Evolutionary conservation across 2,888 invertebrate species (phyloP).

Genomic region (Meganola albula): DNA sequence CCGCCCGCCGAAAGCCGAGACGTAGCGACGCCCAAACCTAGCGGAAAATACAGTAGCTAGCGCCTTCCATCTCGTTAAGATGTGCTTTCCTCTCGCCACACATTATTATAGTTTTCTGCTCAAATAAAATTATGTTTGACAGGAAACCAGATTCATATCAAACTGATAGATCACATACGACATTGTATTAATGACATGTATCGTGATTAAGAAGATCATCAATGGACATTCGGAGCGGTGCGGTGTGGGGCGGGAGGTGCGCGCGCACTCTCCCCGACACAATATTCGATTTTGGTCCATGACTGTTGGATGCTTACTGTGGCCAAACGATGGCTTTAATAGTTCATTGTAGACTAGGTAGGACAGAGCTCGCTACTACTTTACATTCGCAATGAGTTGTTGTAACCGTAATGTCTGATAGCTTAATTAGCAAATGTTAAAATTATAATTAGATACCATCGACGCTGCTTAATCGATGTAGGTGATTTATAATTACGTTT

Average conservation of each 20-base stretch:
- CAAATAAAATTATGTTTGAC: conserved; percentile 17
- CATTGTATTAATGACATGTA: conserved; percentile 55
- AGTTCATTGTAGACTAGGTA: conserved; percentile 68
- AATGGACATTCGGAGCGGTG: conserved; percentile 69
- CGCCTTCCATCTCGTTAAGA: conserved; percentile 47
- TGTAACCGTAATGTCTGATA: too few species aligned
- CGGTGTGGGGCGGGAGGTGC: conserved; percentile 57
- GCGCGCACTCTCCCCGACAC: conserved; percentile 70
- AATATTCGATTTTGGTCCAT: conserved; percentile 79
- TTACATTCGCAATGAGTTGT: too few species aligned
- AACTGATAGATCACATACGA: conserved; percentile 39
- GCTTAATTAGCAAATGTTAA: too few species aligned
- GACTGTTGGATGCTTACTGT: conserved; percentile 74
- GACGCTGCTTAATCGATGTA: too few species aligned
- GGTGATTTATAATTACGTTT: conserved; percentile 8
- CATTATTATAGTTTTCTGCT: conserved; percentile 16
- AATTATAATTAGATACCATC: too few species aligned
- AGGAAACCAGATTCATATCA: too few species aligned
- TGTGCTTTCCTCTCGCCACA: conserved; percentile 16
- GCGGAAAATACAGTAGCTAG: conserved; percentile 57
- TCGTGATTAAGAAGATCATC: conserved; percentile 72
- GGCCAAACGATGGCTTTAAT: conserved; percentile 70
- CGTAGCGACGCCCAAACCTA: conserved; percentile 76
- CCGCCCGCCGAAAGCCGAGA: conserved; percentile 66
- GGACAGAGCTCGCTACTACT: conserved; percentile 45